These are phyloP conservation scores for Notocelia uddmanniana DNA, from an alignment of 2,888 invertebrate genomes.

Conservation along the genomic window DNA sequence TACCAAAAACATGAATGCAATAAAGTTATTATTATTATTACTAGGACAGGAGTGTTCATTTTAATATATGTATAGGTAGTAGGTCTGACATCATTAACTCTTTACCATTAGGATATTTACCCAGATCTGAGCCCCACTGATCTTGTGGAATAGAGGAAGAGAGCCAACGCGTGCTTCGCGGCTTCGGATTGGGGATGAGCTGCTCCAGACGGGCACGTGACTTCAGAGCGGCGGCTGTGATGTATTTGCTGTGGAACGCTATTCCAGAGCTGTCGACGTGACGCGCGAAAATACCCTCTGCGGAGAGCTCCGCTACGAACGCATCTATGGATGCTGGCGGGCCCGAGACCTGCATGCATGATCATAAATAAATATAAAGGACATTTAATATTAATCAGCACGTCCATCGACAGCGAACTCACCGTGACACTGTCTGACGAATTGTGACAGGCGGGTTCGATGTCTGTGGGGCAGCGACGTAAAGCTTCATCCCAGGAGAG, in stretches of 20 bases:
- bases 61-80: no score
- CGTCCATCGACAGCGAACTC: no score
- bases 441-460: slow-evolving; percentile 97
- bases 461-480: slow-evolving; percentile 90
- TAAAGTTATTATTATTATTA: no score
- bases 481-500: slow-evolving; percentile 94
- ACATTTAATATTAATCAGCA: no score
- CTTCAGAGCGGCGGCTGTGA: slow-evolving; percentile 93
- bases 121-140: slow-evolving; percentile 88
- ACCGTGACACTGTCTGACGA: slow-evolving; percentile 95
- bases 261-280: slow-evolving; percentile 94
- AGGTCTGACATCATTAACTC: no score
- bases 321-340: slow-evolving; percentile 89
- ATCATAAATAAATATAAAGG: no score
- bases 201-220: slow-evolving; percentile 91
- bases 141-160: slow-evolving; percentile 96
- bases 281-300: slow-evolving; percentile 93
- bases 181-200: slow-evolving; percentile 92
- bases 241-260: slow-evolving; percentile 98
- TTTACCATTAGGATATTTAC: slow-evolving; percentile 54
- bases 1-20: no score
- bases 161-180: slow-evolving; percentile 94
- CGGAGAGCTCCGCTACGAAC: slow-evolving; percentile 89
- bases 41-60: no score
- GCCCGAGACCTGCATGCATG: slow-evolving; percentile 96